Base-by-base conservation (phyloP, 2,888 invertebrate species). In the Torymus auratus region DNA sequence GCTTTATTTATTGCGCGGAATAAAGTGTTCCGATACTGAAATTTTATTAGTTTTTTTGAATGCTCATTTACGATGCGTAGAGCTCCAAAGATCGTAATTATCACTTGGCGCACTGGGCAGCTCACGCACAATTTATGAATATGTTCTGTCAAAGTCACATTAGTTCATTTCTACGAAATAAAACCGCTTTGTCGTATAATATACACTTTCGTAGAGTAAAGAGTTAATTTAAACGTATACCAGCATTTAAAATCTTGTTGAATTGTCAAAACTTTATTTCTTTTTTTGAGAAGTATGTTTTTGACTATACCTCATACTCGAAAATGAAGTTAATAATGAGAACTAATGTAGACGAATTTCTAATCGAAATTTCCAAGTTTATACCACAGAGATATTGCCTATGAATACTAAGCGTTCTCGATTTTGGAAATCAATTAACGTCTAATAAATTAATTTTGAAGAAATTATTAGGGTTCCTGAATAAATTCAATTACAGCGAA, bases 21-120 rank as follows among this genome's bases (percentile, higher is more conserved):
- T 74, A 79, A 77, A 74, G 70, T 72, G 69, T 79, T 68, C 28
- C 73, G 68, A 79, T 79, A 73, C 73, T 58, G 67, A 69, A 68
- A 23, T 78, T 78, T 70, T 61, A 55, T 72, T 68, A n/a, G 28
- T 62, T 69, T 60, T 68, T 56, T 74, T n/a, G 23, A 64, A 74
- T 65, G 55, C 64, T 74, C 73, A 69, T 73, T 73, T 69, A 62
- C 73, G 78, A 69, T 53, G 72, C 11, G 20, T 56, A 50, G 55
- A 62, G 55, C 13, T n/a, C 56, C 50, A 15, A 17, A 52, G 55
- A 68, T 78, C 20, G 55, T 69, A 56, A 78, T 72, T 70, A 70
- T 55, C 28, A 13, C 53, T 17, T 15, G 41, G 41, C 15, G 52
- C 5, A 14, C 15, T 70, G 64, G 55, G 41, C 55, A 15, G 20